Evolutionary conservation across 2,797 vertebrate genomes (phyloP), one percentile per base, ranked within the genome.

Genomic region (Micromesistius poutassou): DNA sequence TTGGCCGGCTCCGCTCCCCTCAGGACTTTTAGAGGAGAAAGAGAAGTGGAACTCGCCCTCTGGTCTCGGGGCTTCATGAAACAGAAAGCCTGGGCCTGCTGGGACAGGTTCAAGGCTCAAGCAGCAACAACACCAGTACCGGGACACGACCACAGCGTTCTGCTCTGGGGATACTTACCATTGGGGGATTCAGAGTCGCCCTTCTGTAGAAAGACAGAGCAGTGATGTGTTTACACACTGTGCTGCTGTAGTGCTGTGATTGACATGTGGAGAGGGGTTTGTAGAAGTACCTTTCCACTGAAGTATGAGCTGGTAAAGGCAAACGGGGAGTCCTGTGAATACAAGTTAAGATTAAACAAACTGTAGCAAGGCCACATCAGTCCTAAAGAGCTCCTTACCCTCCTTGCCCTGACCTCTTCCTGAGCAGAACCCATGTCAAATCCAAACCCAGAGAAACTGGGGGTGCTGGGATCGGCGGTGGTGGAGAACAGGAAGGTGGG

Each of bases 31-130:
- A 19, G 89, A 33, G 25, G 76, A 25, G 28, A 95, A 94, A 5
- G 87, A 78, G 83, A 95, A 94, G 74, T 89, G 82, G 76, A 95
- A 95, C n/a, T 90, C 90, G 30, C 88, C 89, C 55, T 93, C 92
- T 31, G 80, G 80, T 77, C 84, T 87, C 73, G 92, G 91, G 55
- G 86, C 71, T 62, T 92, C 91, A 74, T 90, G 86, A 78, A 95
- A 94, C 82, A 91, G 84, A 84, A 95, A 95, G 50, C 87, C 86
- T 1, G 81, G 28, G 73, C 86, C 93, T 94, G 77, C 1, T 50
- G 81, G 66, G 72, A 76, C 6, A 82, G 33, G 35, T 10, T 31
- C 30, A 36, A 62, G 7, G 28, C 62, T 81, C 25, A 83, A 46
- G 35, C 5, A 30, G 7, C 22, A 28, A 28, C 25, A 14, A 84